Conservation (phyloP, 53 echinoderm and acorn worm genomes). For the Stichopus horrens region DNA sequence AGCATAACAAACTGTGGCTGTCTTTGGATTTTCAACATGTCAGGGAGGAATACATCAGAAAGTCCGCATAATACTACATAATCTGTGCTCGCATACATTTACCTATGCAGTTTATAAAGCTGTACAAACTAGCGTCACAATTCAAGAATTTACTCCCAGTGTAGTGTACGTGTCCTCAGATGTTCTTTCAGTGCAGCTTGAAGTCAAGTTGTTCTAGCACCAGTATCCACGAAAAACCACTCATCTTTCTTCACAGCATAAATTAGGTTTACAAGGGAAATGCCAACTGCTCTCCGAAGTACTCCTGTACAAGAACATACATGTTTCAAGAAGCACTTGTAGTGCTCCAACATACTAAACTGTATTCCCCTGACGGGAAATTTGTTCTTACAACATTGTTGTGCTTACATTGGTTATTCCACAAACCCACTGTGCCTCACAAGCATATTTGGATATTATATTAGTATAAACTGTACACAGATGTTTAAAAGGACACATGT, state of each 20-base stretch:
- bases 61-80: too few species aligned
- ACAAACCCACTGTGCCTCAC: neutral
- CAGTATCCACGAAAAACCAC: neutral
- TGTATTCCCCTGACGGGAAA: conserved; percentile 1
- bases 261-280: neutral
- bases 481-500: too few species aligned
- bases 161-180: too few species aligned
- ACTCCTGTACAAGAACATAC: neutral
- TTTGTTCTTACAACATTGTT: neutral
- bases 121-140: too few species aligned
- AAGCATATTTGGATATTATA: neutral
- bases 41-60: too few species aligned
- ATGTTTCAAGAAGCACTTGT: neutral
- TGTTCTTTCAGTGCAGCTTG: neutral
- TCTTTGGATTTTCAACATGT: too few species aligned
- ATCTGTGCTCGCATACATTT: too few species aligned
- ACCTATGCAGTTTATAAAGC: too few species aligned
- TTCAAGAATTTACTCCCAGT: too few species aligned
- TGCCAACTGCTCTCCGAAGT: neutral
- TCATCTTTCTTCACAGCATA: neutral
- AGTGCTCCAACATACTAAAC: neutral
- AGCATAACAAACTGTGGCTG: too few species aligned
- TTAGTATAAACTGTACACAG: too few species aligned
- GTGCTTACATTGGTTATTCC: too few species aligned
- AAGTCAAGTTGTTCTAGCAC: neutral